Base-by-base conservation (phyloP, 35 echinoderm and acorn worm species). In the Acanthaster planci region DNA sequence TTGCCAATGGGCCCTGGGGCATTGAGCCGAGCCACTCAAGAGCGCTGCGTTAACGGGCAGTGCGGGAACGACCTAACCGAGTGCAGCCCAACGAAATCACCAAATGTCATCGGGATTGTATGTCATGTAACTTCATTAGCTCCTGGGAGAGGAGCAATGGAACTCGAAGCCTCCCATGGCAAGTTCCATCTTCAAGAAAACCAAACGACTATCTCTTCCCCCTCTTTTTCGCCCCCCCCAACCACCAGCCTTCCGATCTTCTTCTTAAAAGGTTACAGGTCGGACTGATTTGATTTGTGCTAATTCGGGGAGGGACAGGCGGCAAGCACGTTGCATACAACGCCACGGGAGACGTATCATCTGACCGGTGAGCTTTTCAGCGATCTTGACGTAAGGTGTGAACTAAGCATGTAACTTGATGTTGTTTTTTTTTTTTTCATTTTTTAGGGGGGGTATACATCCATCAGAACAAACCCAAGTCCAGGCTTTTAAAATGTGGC, bases 121-220 rank as follows among this genome's bases (percentile, higher is more conserved):
- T 72, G 64, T 72, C 64, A 72, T 72, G 64, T 72, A 72, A 72
- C 64, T 72, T 72, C 64, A 72, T 72, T 72, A 72, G 64, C 34
- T 26, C 26, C 64, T 72, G 42, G 12, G 42, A 47, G 42, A 47
- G 42, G 42, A 47, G 12, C 42, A 12, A 4, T 47, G 42, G 4
- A 47, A 47, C 42, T 47, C 42, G 42, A 47, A 47, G 42, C 42
- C 42, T 47, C 42, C 4, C 42, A 4, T 6, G 42, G 42, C 42
- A 47, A 47, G 64, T 26, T 34, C 30, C 16, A 26, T 34, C 64
- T 72, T 26, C 64, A 31, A 72, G n/a, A n/a, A n/a, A 14, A 26
- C 64, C 34, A 72, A 31, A 26, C 15, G 0, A 72, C 64, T 29
- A 72, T 27, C 23, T 26, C 64, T 26, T 72, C 64, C 30, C 64